phyloP scores from a whole-genome alignment of 2,888 invertebrate genomes.

The Cephonodes hylas region DNA sequence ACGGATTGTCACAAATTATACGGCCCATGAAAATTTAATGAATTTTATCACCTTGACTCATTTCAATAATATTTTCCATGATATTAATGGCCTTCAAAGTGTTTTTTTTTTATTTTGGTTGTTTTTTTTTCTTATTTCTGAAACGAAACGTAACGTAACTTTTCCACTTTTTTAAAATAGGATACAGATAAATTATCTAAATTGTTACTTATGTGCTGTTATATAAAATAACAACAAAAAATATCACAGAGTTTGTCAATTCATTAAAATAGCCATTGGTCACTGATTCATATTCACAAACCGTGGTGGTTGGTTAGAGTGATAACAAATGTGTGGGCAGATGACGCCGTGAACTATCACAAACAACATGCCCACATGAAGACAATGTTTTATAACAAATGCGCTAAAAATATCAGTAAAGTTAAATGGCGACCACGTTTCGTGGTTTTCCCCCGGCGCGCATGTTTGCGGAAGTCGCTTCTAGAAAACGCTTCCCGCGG shows the following conservation, averaged over 20 bases:
- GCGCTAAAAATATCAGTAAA: constrained; percentile 22
- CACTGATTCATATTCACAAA: background rate
- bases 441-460: constrained; percentile 30
- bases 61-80: background rate
- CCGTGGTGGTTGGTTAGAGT: background rate
- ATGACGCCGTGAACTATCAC: background rate
- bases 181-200: background rate
- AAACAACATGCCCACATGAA: background rate
- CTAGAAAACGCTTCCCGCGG: constrained; percentile 74
- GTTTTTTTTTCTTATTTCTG: background rate
- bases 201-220: no score
- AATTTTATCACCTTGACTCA: constrained; percentile 1
- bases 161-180: background rate
- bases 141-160: no score
- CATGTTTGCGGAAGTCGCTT: constrained; percentile 54
- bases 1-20: constrained; percentile 28
- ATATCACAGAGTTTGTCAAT: no score
- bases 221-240: no score
- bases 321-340: background rate
- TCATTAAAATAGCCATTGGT: background rate
- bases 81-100: background rate
- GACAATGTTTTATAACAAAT: constrained; percentile 12
- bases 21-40: constrained; percentile 29
- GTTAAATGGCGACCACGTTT: constrained; percentile 25
- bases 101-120: background rate